These are phyloP conservation scores for Aradus depressus DNA, from an alignment of 2,888 invertebrate species.

Conservation along the genomic window DNA sequence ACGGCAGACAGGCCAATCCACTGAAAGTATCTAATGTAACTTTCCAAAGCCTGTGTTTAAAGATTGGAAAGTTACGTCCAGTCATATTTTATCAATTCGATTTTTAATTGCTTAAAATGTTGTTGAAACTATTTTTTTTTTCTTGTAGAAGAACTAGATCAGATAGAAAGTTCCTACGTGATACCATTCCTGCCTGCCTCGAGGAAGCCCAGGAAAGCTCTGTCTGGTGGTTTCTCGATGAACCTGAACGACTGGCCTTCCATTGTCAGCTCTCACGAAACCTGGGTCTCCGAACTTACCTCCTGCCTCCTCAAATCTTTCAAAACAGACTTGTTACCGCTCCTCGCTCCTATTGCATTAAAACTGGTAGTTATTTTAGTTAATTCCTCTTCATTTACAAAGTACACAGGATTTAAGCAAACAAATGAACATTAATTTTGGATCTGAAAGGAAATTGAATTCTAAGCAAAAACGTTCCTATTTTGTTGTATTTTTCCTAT, in stretches of 20 bases:
- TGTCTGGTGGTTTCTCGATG: too few species aligned
- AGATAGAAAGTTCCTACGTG: slow-evolving; percentile 10
- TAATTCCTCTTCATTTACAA: neutral
- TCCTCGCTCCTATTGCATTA: slow-evolving; percentile 1
- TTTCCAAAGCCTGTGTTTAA: neutral
- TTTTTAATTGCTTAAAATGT: too few species aligned
- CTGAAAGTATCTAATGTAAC: neutral
- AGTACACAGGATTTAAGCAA: too few species aligned
- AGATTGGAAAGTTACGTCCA: too few species aligned
- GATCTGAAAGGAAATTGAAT: too few species aligned
- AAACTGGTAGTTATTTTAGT: slow-evolving; percentile 2
- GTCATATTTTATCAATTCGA: too few species aligned
- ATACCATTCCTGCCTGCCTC: slow-evolving; percentile 13
- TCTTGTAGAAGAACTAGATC: slow-evolving; percentile 14
- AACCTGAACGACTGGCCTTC: slow-evolving; percentile 16
- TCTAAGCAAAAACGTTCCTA: too few species aligned
- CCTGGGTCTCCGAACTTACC: neutral
- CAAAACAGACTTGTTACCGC: neutral
- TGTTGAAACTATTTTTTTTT: slow-evolving; percentile 1
- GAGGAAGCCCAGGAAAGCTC: too few species aligned
- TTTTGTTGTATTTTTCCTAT: too few species aligned
- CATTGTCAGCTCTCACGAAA: too few species aligned
- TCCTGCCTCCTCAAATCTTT: slow-evolving; percentile 2
- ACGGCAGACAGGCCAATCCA: neutral
- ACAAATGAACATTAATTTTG: too few species aligned